Evolutionary conservation across 2,888 invertebrate species (phyloP).

Genomic region (Mythimna albipuncta): DNA sequence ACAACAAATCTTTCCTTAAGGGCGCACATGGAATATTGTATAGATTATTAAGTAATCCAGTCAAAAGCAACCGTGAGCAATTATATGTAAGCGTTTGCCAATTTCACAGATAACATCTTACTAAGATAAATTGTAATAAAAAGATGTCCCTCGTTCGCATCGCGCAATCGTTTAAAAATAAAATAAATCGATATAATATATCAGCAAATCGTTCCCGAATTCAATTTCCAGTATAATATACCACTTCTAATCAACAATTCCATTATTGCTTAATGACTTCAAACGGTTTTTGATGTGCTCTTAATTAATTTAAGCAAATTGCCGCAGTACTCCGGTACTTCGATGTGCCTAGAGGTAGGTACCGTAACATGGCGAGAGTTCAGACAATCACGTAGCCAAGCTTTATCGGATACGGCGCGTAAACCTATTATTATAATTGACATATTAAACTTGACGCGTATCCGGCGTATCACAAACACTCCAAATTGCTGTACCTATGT

Average conservation of each 20-base stretch:
- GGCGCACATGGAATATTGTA: too few relatives aligned
- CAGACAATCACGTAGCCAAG: constrained; percentile 34
- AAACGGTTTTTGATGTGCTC: constrained; percentile 18
- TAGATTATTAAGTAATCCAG: too few relatives aligned
- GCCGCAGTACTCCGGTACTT: not conserved
- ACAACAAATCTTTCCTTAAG: too few relatives aligned
- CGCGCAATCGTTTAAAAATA: too few relatives aligned
- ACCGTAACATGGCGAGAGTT: not conserved
- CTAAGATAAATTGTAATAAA: not conserved
- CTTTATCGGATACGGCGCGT: constrained; percentile 4
- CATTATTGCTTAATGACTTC: constrained; percentile 3
- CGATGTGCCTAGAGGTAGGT: not conserved
- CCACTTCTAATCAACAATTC: not conserved
- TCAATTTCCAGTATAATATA: not conserved
- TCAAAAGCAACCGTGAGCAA: too few relatives aligned
- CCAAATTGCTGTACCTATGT: constrained; percentile 12
- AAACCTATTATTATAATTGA: constrained; percentile 36
- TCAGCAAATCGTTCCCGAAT: not conserved
- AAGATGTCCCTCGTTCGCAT: too few relatives aligned
- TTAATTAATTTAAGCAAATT: constrained; percentile 42
- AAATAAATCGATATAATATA: too few relatives aligned
- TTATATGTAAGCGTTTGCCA: too few relatives aligned
- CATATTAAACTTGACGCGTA: constrained; percentile 34
- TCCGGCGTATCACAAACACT: constrained; percentile 29
- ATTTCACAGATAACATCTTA: not conserved